Percentiles rank a stretch among this genome's conserved stretches.
Conservation (phyloP, 2,113 vertebrate species). For the Pomatorhinus ruficollis region DNA sequence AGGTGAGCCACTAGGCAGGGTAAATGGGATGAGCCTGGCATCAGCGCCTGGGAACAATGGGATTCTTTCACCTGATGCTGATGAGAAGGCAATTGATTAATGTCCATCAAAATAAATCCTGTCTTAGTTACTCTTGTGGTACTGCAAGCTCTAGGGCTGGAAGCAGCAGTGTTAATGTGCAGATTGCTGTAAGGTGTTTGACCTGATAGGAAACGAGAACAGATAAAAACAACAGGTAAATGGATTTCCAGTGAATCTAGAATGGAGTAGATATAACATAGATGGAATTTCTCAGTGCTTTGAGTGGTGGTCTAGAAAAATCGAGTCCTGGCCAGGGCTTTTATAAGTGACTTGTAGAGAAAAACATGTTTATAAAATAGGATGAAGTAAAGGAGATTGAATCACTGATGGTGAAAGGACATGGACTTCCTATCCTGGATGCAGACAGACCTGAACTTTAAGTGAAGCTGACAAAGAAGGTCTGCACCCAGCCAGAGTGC, state of each 20-base stretch:
- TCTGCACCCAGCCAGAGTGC: not conserved
- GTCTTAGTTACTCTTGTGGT: not conserved
- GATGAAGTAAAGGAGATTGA: not conserved
- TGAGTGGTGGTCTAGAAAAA: not conserved
- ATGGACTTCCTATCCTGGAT: not conserved
- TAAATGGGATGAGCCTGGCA: not conserved
- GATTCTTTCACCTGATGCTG: not conserved
- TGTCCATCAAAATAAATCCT: not conserved
- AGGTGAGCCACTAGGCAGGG: accelerated
- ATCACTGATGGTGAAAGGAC: not conserved
- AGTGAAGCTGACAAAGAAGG: not conserved
- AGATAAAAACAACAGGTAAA: not conserved
- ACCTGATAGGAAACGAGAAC: not conserved
- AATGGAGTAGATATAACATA: not conserved
- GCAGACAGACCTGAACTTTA: not conserved
- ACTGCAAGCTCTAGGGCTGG: not conserved
- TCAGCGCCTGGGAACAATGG: not conserved
- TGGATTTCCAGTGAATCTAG: not conserved
- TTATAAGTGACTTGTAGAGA: not conserved
- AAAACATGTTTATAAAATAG: not conserved
- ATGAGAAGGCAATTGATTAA: not conserved
- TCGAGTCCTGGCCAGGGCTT: not conserved
- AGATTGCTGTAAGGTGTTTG: not conserved
- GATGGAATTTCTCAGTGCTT: not conserved
- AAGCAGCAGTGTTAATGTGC: not conserved